A percentile compares a stretch with the other conserved stretches of the same genome.
These are phyloP conservation scores for Symphodus melops DNA, from an alignment of 2,113 vertebrate species.

Conservation along the genomic window DNA sequence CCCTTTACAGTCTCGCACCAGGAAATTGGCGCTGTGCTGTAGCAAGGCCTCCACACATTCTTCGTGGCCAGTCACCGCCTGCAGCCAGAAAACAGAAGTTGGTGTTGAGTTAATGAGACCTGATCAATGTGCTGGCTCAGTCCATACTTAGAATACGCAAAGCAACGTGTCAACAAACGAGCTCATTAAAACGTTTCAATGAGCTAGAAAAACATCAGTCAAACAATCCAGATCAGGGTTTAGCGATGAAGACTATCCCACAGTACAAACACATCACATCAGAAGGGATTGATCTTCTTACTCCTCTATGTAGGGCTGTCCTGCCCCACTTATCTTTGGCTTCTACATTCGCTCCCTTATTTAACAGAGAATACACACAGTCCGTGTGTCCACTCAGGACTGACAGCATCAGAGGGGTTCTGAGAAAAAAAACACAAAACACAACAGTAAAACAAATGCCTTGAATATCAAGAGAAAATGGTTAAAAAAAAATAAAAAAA, in stretches of 20 bases:
- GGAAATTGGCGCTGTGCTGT: constrained; percentile 93
- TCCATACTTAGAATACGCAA: too few species aligned
- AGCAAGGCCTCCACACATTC: constrained; percentile 96
- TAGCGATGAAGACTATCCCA: background rate
- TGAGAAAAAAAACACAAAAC: constrained; percentile 60
- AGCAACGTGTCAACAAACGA: too few species aligned
- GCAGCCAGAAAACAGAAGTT: constrained; percentile 19
- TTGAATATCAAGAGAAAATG: background rate
- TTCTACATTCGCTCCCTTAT: constrained; percentile 95
- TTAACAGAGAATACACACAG: constrained; percentile 95
- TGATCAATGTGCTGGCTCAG: background rate
- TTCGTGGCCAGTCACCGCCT: constrained; percentile 97
- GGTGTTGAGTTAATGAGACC: background rate
- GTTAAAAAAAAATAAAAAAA: background rate
- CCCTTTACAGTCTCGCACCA: constrained; percentile 90
- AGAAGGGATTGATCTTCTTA: constrained; percentile 74
- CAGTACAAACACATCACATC: background rate
- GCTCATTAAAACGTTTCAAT: too few species aligned
- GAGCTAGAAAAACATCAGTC: too few species aligned
- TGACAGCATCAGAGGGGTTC: constrained; percentile 96
- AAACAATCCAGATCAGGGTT: background rate
- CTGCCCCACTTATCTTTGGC: constrained; percentile 98
- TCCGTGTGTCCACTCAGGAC: constrained; percentile 98
- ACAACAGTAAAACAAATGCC: background rate
- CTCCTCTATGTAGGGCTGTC: constrained; percentile 95